These are phyloP conservation scores for Odontocolon sp. DNA, from an alignment of 2,888 invertebrate genomes.

Conservation along the genomic window DNA sequence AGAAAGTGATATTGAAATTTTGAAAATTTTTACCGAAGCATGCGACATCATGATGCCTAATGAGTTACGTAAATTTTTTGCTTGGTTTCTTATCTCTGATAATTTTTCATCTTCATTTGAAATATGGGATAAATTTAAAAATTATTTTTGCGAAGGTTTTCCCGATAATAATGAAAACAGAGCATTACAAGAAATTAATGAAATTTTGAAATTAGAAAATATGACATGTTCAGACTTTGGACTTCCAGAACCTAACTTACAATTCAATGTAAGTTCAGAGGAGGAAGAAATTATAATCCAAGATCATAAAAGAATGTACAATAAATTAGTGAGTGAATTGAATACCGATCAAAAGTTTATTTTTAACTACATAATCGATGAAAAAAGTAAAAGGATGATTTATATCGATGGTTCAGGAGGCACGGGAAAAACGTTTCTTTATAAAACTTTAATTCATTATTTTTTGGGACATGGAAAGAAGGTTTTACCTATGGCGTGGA, in stretches of 20 bases:
- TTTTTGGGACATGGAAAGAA: conserved; percentile 12
- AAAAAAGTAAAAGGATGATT: conserved; percentile 4
- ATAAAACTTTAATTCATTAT: conserved; percentile 25
- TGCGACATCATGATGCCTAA: conserved; percentile 34
- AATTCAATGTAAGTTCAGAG: too few relatives aligned
- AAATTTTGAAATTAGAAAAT: background rate
- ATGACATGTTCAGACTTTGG: background rate
- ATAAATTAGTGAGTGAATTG: background rate
- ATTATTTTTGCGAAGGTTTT: background rate
- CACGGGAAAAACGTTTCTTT: conserved; percentile 44
- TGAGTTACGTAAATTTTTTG: conserved; percentile 18
- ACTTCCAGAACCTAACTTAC: background rate
- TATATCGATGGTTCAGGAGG: conserved; percentile 28
- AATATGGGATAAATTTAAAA: background rate
- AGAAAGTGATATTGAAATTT: conserved; percentile 27
- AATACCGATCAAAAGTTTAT: background rate
- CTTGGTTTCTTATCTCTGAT: conserved; percentile 13
- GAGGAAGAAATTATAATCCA: too few relatives aligned
- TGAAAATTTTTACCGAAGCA: conserved; percentile 37
- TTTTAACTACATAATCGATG: conserved; percentile 6
- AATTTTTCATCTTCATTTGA: background rate
- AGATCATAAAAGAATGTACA: background rate
- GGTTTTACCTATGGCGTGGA: conserved; percentile 29
- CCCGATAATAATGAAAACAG: background rate
- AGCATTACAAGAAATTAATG: background rate